phyloP scores from a whole-genome alignment of 2,888 invertebrate genomes.

The Axea sp. region DNA sequence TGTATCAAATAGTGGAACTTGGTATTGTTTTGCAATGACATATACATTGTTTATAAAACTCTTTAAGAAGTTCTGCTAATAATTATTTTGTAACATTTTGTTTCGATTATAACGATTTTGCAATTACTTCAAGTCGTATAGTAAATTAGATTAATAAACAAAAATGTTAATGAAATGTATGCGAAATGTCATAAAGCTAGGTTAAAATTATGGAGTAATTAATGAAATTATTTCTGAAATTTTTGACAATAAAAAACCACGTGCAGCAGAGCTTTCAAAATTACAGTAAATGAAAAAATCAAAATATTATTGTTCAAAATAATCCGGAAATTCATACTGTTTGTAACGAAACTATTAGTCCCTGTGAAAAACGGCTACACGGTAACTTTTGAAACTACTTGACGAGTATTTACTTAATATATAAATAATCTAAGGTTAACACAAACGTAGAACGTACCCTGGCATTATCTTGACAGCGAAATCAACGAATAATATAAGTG shows the following conservation, averaged over 20 bases:
- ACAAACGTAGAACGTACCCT: conserved; percentile 54
- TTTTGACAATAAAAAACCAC: conserved; percentile 12
- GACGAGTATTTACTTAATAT: conserved; percentile 1
- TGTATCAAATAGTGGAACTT: too few species aligned
- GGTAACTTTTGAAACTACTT: too few species aligned
- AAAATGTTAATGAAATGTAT: background rate
- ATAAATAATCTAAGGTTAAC: conserved; percentile 1
- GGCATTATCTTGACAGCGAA: conserved; percentile 59
- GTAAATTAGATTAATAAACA: background rate
- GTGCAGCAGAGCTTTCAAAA: conserved; percentile 8
- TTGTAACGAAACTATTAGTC: background rate
- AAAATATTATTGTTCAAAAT: background rate
- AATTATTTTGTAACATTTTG: too few species aligned
- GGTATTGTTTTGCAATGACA: too few species aligned
- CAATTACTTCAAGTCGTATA: too few species aligned
- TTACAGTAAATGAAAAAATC: background rate
- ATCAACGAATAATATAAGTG: conserved; percentile 5
- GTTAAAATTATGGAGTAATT: conserved; percentile 14
- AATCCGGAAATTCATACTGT: background rate
- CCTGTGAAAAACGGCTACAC: too few species aligned
- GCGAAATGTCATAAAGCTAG: conserved; percentile 1
- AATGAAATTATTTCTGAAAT: too few species aligned
- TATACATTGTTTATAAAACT: too few species aligned
- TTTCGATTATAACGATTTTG: too few species aligned
- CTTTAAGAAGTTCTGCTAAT: too few species aligned